Evolutionary conservation across 1,140 invertebrate genomes (phyloP).

Genomic region (Hesperophylax magnus): DNA sequence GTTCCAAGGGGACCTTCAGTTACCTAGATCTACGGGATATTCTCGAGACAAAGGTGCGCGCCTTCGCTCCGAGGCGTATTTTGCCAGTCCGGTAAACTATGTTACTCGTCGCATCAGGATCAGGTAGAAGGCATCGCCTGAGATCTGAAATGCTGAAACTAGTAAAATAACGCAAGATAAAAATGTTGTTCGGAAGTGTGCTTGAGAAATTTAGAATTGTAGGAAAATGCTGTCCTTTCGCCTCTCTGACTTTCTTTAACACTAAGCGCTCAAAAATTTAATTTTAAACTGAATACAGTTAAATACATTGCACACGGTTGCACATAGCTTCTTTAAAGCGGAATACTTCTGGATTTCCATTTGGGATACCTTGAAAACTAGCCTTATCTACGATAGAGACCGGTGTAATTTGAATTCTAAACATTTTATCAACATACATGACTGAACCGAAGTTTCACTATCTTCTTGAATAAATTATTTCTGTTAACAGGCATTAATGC

Average conservation of each 20-base stretch:
- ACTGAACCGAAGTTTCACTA: no score
- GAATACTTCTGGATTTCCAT: neutral
- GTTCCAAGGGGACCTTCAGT: no score
- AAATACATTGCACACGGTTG: neutral
- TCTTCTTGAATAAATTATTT: no score
- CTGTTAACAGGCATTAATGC: no score
- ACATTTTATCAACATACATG: no score
- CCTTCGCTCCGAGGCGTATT: neutral
- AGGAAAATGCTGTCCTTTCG: neutral
- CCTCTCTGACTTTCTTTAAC: neutral
- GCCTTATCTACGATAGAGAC: no score
- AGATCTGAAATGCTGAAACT: neutral
- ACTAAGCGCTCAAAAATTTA: neutral
- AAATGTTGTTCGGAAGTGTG: neutral
- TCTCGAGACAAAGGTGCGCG: neutral
- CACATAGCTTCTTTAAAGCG: neutral
- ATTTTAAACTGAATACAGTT: neutral
- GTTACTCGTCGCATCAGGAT: neutral
- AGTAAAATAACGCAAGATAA: slow-evolving; percentile 7
- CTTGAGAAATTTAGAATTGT: neutral
- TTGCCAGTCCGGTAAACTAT: neutral
- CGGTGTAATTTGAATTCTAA: no score
- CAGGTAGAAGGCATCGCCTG: slow-evolving; percentile 8
- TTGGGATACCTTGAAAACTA: no score
- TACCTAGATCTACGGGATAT: neutral